Conservation (phyloP, 2,113 vertebrate genomes). For the Pampusana beccarii region DNA sequence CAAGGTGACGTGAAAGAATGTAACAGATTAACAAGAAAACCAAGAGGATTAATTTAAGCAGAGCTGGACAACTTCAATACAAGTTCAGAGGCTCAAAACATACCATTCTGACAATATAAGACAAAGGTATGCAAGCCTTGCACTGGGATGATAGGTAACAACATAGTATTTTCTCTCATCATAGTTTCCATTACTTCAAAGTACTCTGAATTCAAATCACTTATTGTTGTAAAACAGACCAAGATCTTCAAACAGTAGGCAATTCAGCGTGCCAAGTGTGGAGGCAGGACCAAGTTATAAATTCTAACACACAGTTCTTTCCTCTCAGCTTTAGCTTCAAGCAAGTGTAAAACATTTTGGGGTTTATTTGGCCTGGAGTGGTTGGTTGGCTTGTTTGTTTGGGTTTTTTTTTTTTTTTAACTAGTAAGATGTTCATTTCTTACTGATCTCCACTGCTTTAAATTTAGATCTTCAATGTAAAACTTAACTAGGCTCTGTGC, state of each 20-base stretch:
- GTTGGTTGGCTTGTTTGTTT: background rate
- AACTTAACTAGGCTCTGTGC: background rate
- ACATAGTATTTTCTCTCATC: accelerated
- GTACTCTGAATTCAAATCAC: background rate
- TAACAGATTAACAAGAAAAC: background rate
- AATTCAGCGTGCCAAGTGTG: background rate
- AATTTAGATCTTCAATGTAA: background rate
- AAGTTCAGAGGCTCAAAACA: background rate
- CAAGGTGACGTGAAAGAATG: background rate
- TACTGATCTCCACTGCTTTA: background rate
- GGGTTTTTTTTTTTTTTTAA: background rate
- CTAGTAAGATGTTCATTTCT: background rate
- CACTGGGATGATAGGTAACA: background rate
- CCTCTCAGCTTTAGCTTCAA: background rate
- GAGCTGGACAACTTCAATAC: background rate
- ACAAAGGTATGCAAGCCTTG: background rate
- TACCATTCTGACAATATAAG: background rate
- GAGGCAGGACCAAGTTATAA: background rate
- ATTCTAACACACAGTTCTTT: background rate
- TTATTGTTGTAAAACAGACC: background rate
- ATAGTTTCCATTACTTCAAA: background rate
- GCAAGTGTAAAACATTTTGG: background rate
- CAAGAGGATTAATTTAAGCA: background rate
- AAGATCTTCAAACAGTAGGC: background rate
- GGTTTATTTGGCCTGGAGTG: accelerated